A percentile compares a stretch with the other conserved stretches of the same genome.
phyloP scores from a whole-genome alignment of 2,113 vertebrate species.

The Ptychochromis oligacanthus region DNA sequence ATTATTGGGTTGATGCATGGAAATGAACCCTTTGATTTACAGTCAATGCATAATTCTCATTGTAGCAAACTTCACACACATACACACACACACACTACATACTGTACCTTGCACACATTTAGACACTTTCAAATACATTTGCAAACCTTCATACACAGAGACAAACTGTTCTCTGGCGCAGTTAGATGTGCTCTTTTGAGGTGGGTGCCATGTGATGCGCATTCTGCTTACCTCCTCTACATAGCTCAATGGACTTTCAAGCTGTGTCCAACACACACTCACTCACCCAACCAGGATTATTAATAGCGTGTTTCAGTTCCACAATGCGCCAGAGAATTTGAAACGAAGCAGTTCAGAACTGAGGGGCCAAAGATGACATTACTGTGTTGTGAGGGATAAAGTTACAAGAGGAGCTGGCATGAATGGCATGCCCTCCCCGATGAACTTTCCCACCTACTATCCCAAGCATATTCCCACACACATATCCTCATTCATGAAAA shows the following conservation, averaged over 20 bases:
- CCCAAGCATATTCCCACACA: slow-evolving; percentile 21
- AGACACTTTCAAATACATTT: slow-evolving; percentile 26
- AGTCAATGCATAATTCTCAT: slow-evolving; percentile 38
- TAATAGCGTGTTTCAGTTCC: slow-evolving; percentile 77
- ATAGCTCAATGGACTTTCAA: slow-evolving; percentile 67
- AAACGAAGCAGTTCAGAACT: slow-evolving; percentile 60
- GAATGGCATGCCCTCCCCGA: neutral
- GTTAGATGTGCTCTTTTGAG: slow-evolving; percentile 55
- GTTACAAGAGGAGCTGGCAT: slow-evolving; percentile 50
- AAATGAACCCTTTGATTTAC: slow-evolving; percentile 52
- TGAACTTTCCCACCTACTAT: slow-evolving; percentile 3
- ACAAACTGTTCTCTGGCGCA: slow-evolving; percentile 48
- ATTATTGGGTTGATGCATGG: slow-evolving; percentile 24
- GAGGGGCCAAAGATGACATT: slow-evolving; percentile 57
- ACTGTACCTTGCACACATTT: slow-evolving; percentile 23
- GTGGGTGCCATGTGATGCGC: slow-evolving; percentile 64
- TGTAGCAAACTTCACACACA: slow-evolving; percentile 34
- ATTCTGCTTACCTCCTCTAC: slow-evolving; percentile 50
- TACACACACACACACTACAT: slow-evolving; percentile 18
- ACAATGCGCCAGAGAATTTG: slow-evolving; percentile 68
- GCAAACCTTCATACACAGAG: slow-evolving; percentile 2
- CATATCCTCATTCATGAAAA: slow-evolving; percentile 48
- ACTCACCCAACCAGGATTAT: slow-evolving; percentile 56
- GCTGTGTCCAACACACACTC: slow-evolving; percentile 53
- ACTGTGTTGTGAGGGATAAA: slow-evolving; percentile 35